Percentiles rank a stretch among this genome's conserved stretches.
phyloP scores from a whole-genome alignment of 2,113 vertebrate species.

The Lathamus discolor region DNA sequence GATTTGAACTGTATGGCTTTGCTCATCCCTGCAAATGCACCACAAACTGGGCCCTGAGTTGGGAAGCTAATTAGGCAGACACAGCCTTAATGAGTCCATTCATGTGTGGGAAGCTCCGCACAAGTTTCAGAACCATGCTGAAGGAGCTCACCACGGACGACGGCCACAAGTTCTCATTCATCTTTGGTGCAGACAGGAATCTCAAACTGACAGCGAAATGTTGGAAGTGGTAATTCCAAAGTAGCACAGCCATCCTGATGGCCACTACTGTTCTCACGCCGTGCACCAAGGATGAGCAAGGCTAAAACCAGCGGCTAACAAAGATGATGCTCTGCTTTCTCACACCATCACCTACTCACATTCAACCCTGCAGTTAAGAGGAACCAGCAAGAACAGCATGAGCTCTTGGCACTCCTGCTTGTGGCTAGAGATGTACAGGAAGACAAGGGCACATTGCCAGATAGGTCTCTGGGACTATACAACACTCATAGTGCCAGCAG shows the following conservation, averaged over 20 bases:
- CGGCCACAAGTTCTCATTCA: not conserved
- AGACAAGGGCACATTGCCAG: not conserved
- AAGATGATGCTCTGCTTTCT: not conserved
- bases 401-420: not conserved
- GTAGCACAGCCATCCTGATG: not conserved
- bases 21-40: not conserved
- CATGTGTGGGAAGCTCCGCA: not conserved
- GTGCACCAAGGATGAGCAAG: not conserved
- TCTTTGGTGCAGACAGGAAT: not conserved
- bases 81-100: not conserved
- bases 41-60: not conserved
- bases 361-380: not conserved
- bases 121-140: not conserved
- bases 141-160: not conserved
- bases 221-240: not conserved
- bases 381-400: not conserved
- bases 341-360: not conserved
- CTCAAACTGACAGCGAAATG: not conserved
- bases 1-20: not conserved
- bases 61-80: slow-evolving; percentile 18
- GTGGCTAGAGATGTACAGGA: not conserved
- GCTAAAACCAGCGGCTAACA: not conserved
- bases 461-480: not conserved
- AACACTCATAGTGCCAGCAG: not conserved
- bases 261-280: not conserved